Evolutionary conservation across 1,140 invertebrate species (phyloP), one percentile per base, ranked within the genome.

Genomic region (Harlomillsia oculata): DNA sequence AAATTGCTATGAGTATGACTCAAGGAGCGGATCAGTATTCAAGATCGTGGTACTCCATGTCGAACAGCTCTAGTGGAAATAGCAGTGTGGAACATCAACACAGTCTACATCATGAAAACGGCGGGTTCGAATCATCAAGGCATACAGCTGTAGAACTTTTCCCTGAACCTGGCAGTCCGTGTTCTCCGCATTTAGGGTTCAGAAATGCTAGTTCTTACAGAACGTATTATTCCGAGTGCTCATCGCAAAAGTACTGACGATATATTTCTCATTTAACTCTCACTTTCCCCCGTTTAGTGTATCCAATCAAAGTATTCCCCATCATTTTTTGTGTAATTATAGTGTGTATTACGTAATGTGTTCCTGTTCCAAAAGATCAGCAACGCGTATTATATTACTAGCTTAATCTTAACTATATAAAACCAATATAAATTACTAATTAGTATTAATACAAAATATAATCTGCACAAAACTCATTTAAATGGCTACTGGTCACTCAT

Each of bases 201-300:
- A 45, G 59, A 26, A 56, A 56, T 60, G 34, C 53, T 52, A 39
- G 46, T 34, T 30, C 49, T 16, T 61, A 56, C 44, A 56, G 59
- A 29, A 53, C 53, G 3, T 61, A 61, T 34, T 61, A 61, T 36
- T 40, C 53, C 28, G 59, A 61, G 34, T 61, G 59, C 39, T 20
- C 59, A 40, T 32, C 59, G n/a, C 59, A 56, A 40, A 61, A 61
- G 40, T 61, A 61, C 44, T 61, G 37, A 49, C 23, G 21, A 21
- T 32, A 11, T 46, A 9, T 28, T 29, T 46, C 5, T 26, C 14
- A 8, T 32, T 6, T 48, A 48, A 48, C 36, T 48, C 16, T 2
- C 29, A 48, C 21, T 29, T 34, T 34, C 14, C 30, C 30, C 14
- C 30, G 6, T 34, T 34, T 34, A 34, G n/a, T n/a, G n/a, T n/a